Conservation (phyloP, 1,140 invertebrate genomes). For the Popillia japonica region DNA sequence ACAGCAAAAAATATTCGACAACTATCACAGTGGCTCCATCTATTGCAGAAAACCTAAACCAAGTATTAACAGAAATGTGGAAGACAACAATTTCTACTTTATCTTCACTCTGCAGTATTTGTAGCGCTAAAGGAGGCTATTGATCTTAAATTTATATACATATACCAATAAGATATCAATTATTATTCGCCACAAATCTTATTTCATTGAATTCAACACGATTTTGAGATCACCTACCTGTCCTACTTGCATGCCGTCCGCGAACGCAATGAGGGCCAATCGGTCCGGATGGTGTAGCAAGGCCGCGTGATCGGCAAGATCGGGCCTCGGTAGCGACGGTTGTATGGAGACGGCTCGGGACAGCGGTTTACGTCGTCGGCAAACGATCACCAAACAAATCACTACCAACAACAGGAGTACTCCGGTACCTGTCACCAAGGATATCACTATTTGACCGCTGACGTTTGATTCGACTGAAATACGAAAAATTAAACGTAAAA, state of each 20-base stretch:
- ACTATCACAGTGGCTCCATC: neutral
- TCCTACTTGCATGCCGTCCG: conserved; percentile 61
- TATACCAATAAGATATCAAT: too few relatives aligned
- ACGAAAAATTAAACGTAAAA: neutral
- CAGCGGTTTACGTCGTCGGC: conserved; percentile 51
- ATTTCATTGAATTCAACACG: too few relatives aligned
- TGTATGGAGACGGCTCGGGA: conserved; percentile 50
- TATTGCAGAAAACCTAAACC: neutral
- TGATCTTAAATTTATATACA: too few relatives aligned
- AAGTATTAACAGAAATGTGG: neutral
- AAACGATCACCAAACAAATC: conserved; percentile 58
- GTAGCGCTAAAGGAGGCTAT: neutral
- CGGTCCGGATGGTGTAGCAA: conserved; percentile 59
- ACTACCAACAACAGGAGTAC: conserved; percentile 58
- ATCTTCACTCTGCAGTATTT: neutral
- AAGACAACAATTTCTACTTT: neutral
- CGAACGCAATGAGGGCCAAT: conserved; percentile 63
- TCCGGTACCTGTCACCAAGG: conserved; percentile 58
- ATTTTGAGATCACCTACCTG: conserved; percentile 50
- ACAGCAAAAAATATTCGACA: neutral
- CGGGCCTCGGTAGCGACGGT: conserved; percentile 47
- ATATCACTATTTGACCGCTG: conserved; percentile 56
- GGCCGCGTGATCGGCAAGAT: conserved; percentile 52
- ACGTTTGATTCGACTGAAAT: conserved; percentile 52
- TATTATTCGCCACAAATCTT: too few relatives aligned